Base-by-base conservation (phyloP, 2,888 invertebrate genomes). In the Glaucopsyche alexis region DNA sequence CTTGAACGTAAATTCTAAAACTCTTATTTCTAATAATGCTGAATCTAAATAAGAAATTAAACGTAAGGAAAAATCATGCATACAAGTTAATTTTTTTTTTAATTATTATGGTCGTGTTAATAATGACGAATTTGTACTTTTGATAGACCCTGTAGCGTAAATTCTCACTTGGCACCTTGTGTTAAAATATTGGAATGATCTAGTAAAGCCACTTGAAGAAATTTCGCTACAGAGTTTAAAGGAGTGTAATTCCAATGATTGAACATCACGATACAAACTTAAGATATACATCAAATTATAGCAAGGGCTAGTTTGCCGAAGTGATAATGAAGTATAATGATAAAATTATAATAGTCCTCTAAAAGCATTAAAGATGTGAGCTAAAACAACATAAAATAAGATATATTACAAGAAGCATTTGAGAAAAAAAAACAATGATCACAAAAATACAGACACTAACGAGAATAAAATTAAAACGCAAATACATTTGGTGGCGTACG, bases 391-490 rank as follows among this genome's bases (percentile, higher is more conserved):
- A 74, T 74, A 73, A 74, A 71, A 65, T 55, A 69, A 47, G 71
- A 74, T 71, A 70, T 73, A 72, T 67, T 73, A 75, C 71, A 67
- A 67, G 42, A 72, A 72, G 72, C 72, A 42, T 19, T 67, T 66
- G 19, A 47, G n/a, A 67, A 60, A 72, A 38, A 72, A 67, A 72
- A 72, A 72, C 81, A 81, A 72, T 64, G 79, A 83, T 89, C 85
- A 89, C 86, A 89, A 83, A 88, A 87, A 82, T 78, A 87, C 87
- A 87, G 82, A 84, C 79, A 88, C 81, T 79, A 87, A 81, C 76
- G 83, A 82, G 78, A 83, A 80, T 76, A 84, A 81, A 79, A 86
- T 85, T 79, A 86, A 81, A 80, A 87, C 81, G 78, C 85, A 80
- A 81, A 87, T 81, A 80, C 82, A 83, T 75, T 80, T 82, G 78